Base-by-base conservation (phyloP, 2,113 vertebrate genomes). In the Hippoglossus stenolepis region DNA sequence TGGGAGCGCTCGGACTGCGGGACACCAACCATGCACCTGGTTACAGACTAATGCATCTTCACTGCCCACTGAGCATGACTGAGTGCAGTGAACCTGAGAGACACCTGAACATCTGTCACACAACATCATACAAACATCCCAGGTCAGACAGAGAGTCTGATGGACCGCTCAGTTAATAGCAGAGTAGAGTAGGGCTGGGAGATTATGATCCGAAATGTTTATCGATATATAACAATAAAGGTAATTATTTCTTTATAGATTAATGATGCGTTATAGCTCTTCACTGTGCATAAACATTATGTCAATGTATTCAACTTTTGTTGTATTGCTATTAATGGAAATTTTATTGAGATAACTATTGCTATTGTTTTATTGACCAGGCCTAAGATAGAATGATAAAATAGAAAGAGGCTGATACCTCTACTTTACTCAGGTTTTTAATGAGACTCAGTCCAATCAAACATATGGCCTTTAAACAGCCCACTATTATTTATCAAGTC, bases 31-130 rank as follows among this genome's bases (percentile, higher is more conserved):
- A 4, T 43, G 61, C 65, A 75, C 38, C 80, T 73, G 70, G 65
- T 75, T 67, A 69, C 35, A 67, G 23, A 66, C 45, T 49, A 71
- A 87, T 73, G 69, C 64, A 69, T 73, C 51, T 73, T 63, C 53
- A 79, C 75, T 70, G 69, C 28, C 24, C 35, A 68, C 5, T 57
- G 57, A 70, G 47, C 43, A 45, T 45, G 60, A 56, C 26, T 21
- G 31, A 49, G 23, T 43, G 76, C 8, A 20, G 45, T 53, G 58
- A 62, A 47, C 31, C 71, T 17, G 31, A 80, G 67, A 77, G 49
- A 51, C 23, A 58, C 18, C 13, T 40, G 60, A n/a, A 70, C 45
- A 53, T 77, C 75, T 66, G 59, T 64, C 69, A 83, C 53, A 74
- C 38, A 40, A 1, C 68, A 54, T 43, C 14, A 54, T 3, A 26